These are phyloP conservation scores for Ranitomeya imitator DNA, from an alignment of 2,113 vertebrate genomes.

Conservation along the genomic window DNA sequence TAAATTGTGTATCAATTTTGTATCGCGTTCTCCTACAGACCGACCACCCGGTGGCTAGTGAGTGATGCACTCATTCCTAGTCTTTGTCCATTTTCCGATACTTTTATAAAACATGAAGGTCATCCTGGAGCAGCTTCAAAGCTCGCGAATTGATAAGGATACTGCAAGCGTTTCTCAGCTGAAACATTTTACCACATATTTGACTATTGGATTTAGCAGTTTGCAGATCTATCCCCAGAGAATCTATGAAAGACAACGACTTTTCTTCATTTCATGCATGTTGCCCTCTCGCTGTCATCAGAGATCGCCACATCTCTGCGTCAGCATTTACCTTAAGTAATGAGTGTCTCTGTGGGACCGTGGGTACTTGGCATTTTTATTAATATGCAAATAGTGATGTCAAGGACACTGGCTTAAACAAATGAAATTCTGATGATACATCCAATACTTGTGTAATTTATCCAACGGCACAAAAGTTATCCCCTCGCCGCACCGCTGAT, in stretches of 20 bases:
- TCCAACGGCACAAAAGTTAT: not conserved
- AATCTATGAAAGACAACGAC: slow-evolving; percentile 6
- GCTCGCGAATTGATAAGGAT: not conserved
- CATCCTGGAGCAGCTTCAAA: not conserved
- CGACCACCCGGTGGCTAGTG: not conserved
- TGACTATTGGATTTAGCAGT: slow-evolving; percentile 4
- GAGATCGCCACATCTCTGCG: not conserved
- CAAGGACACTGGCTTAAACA: slow-evolving; percentile 50
- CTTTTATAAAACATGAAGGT: not conserved
- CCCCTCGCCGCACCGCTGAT: not conserved
- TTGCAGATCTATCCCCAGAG: slow-evolving; percentile 5
- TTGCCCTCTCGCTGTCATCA: slow-evolving; percentile 15
- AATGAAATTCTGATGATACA: slow-evolving; percentile 44
- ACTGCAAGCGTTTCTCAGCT: not conserved
- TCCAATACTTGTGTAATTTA: slow-evolving; percentile 7
- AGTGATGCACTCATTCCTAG: not conserved
- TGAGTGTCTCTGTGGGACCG: slow-evolving; percentile 20
- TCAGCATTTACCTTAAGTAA: slow-evolving; percentile 11
- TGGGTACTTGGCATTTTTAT: slow-evolving; percentile 23
- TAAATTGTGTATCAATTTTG: not conserved
- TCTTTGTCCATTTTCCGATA: not conserved
- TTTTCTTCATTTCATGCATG: slow-evolving; percentile 13
- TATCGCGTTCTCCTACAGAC: not conserved
- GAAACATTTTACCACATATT: not conserved
- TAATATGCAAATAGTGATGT: slow-evolving; percentile 49